phyloP scores from a whole-genome alignment of 2,888 invertebrate genomes.

The Theodoxus fluviatilis region DNA sequence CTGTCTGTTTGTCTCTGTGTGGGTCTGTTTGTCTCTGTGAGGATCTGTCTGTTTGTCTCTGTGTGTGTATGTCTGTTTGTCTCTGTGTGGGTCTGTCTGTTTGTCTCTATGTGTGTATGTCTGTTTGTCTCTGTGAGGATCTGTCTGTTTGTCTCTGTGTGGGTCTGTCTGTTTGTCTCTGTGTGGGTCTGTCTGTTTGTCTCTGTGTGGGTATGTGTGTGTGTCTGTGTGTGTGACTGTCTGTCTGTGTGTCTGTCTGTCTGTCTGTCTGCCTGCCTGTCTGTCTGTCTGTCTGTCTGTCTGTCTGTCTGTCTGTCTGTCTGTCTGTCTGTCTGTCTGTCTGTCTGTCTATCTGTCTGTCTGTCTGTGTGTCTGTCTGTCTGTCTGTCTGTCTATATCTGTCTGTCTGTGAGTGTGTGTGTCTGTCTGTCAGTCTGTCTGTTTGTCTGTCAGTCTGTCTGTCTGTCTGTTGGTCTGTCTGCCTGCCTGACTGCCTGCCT shows the following conservation, averaged over 20 bases:
- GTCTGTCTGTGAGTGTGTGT: neutral
- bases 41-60: neutral
- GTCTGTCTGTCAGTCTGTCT: constrained; percentile 1
- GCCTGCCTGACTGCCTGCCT: no score
- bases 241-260: constrained; percentile 1
- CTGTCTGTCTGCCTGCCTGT: neutral
- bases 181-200: neutral
- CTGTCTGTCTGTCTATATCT: constrained; percentile 2
- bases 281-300: constrained; percentile 5
- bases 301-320: neutral
- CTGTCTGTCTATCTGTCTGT: constrained; percentile 1
- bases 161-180: neutral
- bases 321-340: neutral
- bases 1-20: neutral
- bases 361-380: neutral
- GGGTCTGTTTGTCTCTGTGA: neutral
- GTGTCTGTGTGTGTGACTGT: neutral
- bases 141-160: constrained; percentile 5
- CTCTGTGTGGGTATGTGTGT: neutral
- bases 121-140: neutral
- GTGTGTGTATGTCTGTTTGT: neutral
- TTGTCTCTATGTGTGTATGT: neutral
- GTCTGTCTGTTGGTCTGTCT: neutral
- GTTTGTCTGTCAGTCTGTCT: neutral
- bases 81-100: neutral